Conservation (phyloP, 2,888 invertebrate genomes). For the Eupithecia inturbata region DNA sequence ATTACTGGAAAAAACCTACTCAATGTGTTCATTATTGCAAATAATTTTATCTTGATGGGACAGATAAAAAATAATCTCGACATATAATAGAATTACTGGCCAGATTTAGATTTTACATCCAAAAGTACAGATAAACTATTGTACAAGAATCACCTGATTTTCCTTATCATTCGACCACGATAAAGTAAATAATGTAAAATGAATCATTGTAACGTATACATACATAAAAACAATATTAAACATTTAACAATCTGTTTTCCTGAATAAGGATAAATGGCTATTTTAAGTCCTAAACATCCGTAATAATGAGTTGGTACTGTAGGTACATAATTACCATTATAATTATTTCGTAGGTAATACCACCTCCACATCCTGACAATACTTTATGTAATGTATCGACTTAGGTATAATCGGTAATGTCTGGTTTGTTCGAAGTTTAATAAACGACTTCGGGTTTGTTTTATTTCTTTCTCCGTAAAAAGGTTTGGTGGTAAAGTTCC, state of each 20-base stretch:
- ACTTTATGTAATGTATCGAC: neutral
- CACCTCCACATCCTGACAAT: neutral
- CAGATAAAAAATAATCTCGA: neutral
- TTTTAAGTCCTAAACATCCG: neutral
- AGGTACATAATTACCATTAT: neutral
- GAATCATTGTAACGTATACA: slow-evolving; percentile 3
- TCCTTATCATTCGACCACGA: slow-evolving; percentile 18
- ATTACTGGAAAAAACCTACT: neutral
- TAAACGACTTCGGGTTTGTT: slow-evolving; percentile 16
- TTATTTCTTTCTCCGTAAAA: slow-evolving; percentile 24
- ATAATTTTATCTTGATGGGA: neutral
- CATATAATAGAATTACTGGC: neutral
- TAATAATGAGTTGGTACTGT: neutral
- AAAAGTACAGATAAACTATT: slow-evolving; percentile 2
- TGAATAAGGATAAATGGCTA: slow-evolving; percentile 5
- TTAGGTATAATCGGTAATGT: neutral
- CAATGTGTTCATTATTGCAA: neutral
- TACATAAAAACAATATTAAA: neutral
- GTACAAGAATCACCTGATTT: slow-evolving; percentile 29
- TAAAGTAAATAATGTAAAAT: slow-evolving; percentile 8
- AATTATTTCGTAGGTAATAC: neutral
- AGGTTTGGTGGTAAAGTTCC: slow-evolving; percentile 18
- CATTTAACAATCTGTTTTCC: neutral
- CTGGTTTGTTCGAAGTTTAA: slow-evolving; percentile 18
- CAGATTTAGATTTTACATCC: slow-evolving; percentile 4